These are phyloP conservation scores for Drosophila repletoides DNA, from an alignment of 1,140 invertebrate genomes.

Conservation along the genomic window DNA sequence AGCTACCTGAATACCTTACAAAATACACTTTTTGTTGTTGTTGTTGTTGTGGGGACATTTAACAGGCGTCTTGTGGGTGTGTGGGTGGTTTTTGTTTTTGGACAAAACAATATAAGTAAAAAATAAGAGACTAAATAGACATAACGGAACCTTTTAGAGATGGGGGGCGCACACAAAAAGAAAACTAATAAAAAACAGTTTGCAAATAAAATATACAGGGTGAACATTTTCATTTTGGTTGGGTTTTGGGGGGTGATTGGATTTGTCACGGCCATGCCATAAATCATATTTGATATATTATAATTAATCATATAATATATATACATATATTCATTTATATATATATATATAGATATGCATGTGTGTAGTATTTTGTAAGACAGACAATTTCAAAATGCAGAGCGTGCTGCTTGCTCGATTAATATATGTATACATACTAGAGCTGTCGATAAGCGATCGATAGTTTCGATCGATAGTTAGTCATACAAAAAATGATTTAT, in stretches of 20 bases:
- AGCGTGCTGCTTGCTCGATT: constrained; percentile 59
- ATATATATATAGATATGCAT: constrained; percentile 34
- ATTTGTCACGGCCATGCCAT: constrained; percentile 67
- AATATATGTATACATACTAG: constrained; percentile 44
- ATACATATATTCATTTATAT: constrained; percentile 8
- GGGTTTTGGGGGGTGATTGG: constrained; percentile 19
- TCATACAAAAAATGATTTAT: too few relatives aligned
- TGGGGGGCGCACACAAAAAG: constrained; percentile 12
- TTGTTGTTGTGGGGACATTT: constrained; percentile 5
- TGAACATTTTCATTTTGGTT: constrained; percentile 23
- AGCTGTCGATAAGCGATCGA: too few relatives aligned
- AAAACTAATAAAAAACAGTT: constrained; percentile 30
- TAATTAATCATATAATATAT: constrained; percentile 9
- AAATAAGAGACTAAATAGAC: constrained; percentile 13
- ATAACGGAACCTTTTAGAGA: constrained; percentile 16
- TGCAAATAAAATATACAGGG: constrained; percentile 47
- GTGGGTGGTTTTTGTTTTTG: constrained; percentile 9
- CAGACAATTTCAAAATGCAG: constrained; percentile 70
- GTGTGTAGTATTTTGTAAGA: constrained; percentile 40
- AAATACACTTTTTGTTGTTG: not conserved
- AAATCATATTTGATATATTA: constrained; percentile 52
- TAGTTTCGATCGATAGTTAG: too few relatives aligned
- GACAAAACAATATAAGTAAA: constrained; percentile 30
- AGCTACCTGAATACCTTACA: not conserved
- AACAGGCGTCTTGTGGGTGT: constrained; percentile 13